Evolutionary conservation across 1,140 invertebrate genomes (phyloP).

Genomic region (Drosophila subpulchrella): DNA sequence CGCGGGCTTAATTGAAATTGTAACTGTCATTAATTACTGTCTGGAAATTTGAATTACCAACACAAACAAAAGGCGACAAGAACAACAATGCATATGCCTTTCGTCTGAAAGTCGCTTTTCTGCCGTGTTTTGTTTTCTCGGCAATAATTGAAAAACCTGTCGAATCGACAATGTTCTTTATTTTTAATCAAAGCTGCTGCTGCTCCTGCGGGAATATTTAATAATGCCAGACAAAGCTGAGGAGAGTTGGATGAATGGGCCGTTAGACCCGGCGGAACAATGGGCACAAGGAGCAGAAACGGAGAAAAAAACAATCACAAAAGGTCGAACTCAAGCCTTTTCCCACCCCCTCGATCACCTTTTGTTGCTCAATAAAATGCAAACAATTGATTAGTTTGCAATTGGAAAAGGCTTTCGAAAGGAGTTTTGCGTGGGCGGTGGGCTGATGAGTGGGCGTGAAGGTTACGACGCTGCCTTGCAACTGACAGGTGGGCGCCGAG

Average conservation of each 20-base stretch:
- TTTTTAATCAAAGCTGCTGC: conserved; percentile 68
- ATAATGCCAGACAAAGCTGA: conserved; percentile 69
- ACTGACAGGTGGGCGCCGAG: conserved; percentile 63
- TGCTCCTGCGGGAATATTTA: conserved; percentile 77
- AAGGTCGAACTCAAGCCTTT: conserved; percentile 79
- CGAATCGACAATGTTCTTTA: conserved; percentile 66
- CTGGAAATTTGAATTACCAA: conserved; percentile 82
- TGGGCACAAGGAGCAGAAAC: conserved; percentile 37
- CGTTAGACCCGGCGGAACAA: conserved; percentile 44
- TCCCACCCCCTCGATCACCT: conserved; percentile 24
- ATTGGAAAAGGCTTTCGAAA: conserved; percentile 56
- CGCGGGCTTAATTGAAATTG: conserved; percentile 79
- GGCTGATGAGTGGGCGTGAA: conserved; percentile 25
- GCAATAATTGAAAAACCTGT: conserved; percentile 82
- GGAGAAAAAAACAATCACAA: conserved; percentile 57
- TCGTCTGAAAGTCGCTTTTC: conserved; percentile 28
- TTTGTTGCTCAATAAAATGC: conserved; percentile 80
- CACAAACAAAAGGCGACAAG: conserved; percentile 43
- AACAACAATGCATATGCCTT: conserved; percentile 38
- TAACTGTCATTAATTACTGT: conserved; percentile 84
- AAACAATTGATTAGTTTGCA: conserved; percentile 84
- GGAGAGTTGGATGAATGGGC: conserved; percentile 54
- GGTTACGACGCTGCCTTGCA: conserved; percentile 37
- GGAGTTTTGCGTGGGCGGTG: conserved; percentile 3
- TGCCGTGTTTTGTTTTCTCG: conserved; percentile 25